phyloP scores from a whole-genome alignment of 2,113 vertebrate genomes.

The Antechinus stuartii region DNA sequence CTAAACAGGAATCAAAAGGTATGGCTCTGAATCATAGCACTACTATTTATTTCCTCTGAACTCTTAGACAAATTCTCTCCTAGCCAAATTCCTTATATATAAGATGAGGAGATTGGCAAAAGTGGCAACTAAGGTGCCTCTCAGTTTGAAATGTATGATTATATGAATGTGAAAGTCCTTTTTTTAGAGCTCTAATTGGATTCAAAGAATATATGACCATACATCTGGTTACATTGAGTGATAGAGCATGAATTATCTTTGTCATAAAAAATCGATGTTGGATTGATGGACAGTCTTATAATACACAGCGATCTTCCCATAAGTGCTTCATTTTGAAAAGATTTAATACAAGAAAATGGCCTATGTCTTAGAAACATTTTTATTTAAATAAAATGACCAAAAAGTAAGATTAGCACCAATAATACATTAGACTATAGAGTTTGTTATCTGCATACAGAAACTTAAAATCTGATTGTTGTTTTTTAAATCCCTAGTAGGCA shows the following conservation, averaged over 20 bases:
- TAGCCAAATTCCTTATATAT: not conserved
- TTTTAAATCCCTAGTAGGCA: not conserved
- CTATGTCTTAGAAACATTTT: not conserved
- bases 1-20: not conserved
- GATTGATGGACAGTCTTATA: not conserved
- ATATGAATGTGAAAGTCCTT: not conserved
- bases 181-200: not conserved
- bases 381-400: not conserved
- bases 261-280: not conserved
- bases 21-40: not conserved
- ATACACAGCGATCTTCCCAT: not conserved
- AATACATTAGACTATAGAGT: not conserved
- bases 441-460: slow-evolving; percentile 34
- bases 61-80: not conserved
- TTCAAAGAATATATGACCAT: not conserved
- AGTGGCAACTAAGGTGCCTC: not conserved
- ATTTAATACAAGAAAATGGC: not conserved
- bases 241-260: not conserved
- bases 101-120: not conserved
- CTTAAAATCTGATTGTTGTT: slow-evolving; percentile 11
- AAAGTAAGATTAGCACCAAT: not conserved
- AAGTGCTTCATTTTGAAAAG: not conserved
- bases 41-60: not conserved
- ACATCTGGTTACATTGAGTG: slow-evolving; percentile 16
- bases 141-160: not conserved